Evolutionary conservation across 2,888 invertebrate species (phyloP).

Genomic region (Neoscelio sp.): DNA sequence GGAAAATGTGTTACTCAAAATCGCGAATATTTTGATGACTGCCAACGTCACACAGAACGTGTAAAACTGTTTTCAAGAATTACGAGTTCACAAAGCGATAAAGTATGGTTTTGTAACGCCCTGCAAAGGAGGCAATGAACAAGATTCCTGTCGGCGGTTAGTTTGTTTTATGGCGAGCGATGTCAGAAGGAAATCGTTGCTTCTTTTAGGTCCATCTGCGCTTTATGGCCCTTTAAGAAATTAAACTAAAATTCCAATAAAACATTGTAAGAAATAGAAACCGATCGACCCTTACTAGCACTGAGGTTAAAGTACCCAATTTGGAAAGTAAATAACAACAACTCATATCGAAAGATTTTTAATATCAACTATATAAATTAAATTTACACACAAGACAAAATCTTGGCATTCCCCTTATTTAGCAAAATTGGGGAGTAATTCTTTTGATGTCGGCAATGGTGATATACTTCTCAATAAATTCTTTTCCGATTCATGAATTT

Average conservation of each 20-base stretch:
- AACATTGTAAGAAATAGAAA: slow-evolving; percentile 41
- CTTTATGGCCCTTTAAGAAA: slow-evolving; percentile 80
- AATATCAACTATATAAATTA: no score
- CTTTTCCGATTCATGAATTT: slow-evolving; percentile 36
- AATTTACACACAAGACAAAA: no score
- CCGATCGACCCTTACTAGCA: no score
- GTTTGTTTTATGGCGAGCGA: slow-evolving; percentile 80
- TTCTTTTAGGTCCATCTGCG: slow-evolving; percentile 80
- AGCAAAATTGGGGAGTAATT: slow-evolving; percentile 8
- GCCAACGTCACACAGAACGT: slow-evolving; percentile 64
- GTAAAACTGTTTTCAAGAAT: slow-evolving; percentile 76
- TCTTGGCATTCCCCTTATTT: no score
- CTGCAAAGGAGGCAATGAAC: slow-evolving; percentile 74
- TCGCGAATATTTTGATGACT: slow-evolving; percentile 62
- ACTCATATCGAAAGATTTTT: no score
- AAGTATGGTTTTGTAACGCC: slow-evolving; percentile 78
- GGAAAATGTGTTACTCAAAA: slow-evolving; percentile 53
- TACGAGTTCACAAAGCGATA: slow-evolving; percentile 81
- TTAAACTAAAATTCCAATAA: slow-evolving; percentile 72
- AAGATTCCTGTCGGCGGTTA: slow-evolving; percentile 80
- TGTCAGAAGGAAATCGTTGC: slow-evolving; percentile 74
- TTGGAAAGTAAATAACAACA: no score
- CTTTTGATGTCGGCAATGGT: slow-evolving; percentile 20
- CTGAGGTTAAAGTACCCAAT: no score
- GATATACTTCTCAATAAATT: slow-evolving; percentile 59